These are phyloP conservation scores for Drosophila tropicalis DNA, from an alignment of 1,140 invertebrate genomes.

Conservation along the genomic window DNA sequence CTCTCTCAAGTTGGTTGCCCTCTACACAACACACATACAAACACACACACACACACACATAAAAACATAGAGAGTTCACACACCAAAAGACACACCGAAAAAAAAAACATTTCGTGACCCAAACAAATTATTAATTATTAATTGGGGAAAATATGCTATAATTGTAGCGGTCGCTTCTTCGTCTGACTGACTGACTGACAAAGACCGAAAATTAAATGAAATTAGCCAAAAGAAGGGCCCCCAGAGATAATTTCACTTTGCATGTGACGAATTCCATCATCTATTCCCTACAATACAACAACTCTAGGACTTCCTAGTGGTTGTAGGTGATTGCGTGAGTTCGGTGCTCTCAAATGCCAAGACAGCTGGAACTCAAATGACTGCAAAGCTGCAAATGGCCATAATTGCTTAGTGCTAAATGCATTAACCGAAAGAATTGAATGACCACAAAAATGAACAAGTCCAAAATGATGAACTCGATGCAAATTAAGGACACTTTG, in stretches of 20 bases:
- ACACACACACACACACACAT: constrained; percentile 28
- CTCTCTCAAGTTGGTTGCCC: constrained; percentile 55
- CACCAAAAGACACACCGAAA: constrained; percentile 13
- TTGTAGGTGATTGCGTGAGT: constrained; percentile 55
- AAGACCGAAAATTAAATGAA: constrained; percentile 79
- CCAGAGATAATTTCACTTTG: constrained; percentile 75
- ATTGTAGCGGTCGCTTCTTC: constrained; percentile 73
- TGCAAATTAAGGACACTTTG: constrained; percentile 15
- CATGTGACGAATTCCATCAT: constrained; percentile 69
- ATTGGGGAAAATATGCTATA: constrained; percentile 81
- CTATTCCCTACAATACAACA: neutral
- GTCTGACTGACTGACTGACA: constrained; percentile 51
- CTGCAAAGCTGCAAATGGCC: constrained; percentile 40
- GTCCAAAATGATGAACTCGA: constrained; percentile 11
- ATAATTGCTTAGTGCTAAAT: constrained; percentile 72
- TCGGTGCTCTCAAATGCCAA: constrained; percentile 10
- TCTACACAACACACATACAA: constrained; percentile 39
- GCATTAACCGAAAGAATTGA: constrained; percentile 55
- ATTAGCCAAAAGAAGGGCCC: constrained; percentile 56
- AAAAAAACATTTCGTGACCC: constrained; percentile 70
- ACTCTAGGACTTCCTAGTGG: neutral
- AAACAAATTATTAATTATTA: constrained; percentile 83
- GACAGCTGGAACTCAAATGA: constrained; percentile 58
- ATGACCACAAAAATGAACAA: constrained; percentile 32
- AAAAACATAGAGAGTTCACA: constrained; percentile 30